A percentile compares a stretch with the other conserved stretches of the same genome.
phyloP scores from a whole-genome alignment of 2,797 vertebrate genomes.

The Anolis apletophallus region DNA sequence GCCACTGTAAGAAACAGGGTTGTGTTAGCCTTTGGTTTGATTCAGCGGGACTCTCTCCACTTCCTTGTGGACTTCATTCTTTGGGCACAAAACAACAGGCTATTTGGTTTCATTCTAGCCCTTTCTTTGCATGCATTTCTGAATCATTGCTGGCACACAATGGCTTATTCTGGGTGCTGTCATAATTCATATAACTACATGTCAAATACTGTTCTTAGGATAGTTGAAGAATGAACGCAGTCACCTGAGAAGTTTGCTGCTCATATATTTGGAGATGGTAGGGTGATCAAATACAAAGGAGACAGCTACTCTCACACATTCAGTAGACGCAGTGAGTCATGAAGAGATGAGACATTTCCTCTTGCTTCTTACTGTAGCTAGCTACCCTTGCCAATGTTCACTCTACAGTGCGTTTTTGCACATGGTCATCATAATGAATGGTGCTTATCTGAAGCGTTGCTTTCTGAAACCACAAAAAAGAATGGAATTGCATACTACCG shows the following conservation, averaged over 20 bases:
- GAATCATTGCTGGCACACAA: slow-evolving; percentile 20
- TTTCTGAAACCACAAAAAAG: neutral
- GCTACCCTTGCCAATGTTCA: neutral
- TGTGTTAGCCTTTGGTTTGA: neutral
- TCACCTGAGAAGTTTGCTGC: neutral
- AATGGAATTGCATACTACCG: neutral
- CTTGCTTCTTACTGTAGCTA: neutral
- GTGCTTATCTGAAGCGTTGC: neutral
- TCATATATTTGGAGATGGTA: neutral
- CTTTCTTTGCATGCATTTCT: slow-evolving; percentile 4
- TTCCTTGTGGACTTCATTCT: neutral
- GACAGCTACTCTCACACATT: neutral
- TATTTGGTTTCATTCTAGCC: slow-evolving; percentile 15
- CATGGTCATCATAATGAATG: neutral
- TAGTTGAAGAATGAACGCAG: neutral
- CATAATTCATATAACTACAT: slow-evolving; percentile 11
- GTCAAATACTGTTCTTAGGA: neutral
- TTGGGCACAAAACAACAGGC: neutral
- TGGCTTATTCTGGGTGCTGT: slow-evolving; percentile 6
- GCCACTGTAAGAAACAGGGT: neutral
- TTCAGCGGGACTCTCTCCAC: neutral
- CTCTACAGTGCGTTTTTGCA: neutral
- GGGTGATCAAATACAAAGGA: neutral
- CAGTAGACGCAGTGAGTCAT: neutral
- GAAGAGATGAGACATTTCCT: neutral